Evolutionary conservation across 2,888 invertebrate species (phyloP).

Genomic region (Germaria angustata): DNA sequence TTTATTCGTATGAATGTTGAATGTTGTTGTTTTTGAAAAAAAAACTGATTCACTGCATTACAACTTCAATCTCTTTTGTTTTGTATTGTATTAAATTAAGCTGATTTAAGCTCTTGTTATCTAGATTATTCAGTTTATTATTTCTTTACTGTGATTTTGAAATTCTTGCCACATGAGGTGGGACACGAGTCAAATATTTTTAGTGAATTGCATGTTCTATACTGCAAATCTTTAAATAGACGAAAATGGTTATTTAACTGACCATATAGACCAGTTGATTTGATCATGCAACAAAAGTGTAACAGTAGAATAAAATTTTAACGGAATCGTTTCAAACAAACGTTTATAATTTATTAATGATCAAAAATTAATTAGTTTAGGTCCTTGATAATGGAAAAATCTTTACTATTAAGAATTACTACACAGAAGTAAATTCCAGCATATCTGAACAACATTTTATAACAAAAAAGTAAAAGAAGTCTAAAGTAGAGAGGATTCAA

Average conservation of each 20-base stretch:
- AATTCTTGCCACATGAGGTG: constrained; percentile 27
- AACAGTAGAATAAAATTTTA: background rate
- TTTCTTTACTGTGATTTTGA: constrained; percentile 20
- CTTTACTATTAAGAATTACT: too few relatives aligned
- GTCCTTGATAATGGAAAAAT: too few relatives aligned
- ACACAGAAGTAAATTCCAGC: too few relatives aligned
- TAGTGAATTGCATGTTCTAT: constrained; percentile 30
- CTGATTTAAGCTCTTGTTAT: constrained; percentile 59
- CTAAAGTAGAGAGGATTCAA: too few relatives aligned
- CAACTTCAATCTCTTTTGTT: constrained; percentile 34
- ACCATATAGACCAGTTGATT: background rate
- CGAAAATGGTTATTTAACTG: background rate
- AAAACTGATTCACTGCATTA: constrained; percentile 31
- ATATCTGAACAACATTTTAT: too few relatives aligned
- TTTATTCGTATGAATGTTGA: background rate
- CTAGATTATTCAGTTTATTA: constrained; percentile 49
- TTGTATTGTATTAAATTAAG: constrained; percentile 48
- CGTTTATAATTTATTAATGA: background rate
- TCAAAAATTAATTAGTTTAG: too few relatives aligned
- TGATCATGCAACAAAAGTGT: background rate
- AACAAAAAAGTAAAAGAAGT: too few relatives aligned
- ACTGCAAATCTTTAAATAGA: background rate
- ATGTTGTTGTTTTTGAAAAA: background rate
- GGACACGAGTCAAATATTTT: constrained; percentile 57
- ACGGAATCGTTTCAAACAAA: background rate